Percentiles rank a stretch among this genome's conserved stretches.
Conservation (phyloP, 2,113 vertebrate species). For the Chrysemys picta region DNA sequence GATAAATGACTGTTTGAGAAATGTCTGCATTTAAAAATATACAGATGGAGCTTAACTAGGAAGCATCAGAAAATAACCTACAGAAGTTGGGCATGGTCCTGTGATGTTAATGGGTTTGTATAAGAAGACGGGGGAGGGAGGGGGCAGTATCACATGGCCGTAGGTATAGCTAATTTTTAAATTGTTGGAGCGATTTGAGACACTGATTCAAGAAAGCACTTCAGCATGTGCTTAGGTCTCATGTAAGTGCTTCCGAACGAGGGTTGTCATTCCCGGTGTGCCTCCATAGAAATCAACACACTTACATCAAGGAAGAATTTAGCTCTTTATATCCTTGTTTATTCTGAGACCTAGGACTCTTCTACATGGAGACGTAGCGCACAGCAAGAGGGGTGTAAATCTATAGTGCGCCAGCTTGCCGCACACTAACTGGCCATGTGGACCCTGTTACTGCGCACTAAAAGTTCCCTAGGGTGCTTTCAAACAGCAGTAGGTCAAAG, state of each 20-base stretch:
- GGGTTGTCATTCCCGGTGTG: neutral
- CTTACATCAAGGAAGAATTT: neutral
- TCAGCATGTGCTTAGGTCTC: neutral
- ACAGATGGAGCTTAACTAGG: neutral
- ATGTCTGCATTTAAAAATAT: neutral
- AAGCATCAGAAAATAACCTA: conserved; percentile 13
- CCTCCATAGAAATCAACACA: neutral
- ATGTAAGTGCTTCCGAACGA: neutral
- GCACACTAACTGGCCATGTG: too few species aligned
- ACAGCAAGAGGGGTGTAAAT: too few species aligned
- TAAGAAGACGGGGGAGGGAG: neutral
- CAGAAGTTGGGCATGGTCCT: neutral
- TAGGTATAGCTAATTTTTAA: neutral
- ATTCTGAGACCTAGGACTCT: too few species aligned
- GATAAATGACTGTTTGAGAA: neutral
- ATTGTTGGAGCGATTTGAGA: neutral
- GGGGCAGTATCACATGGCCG: neutral
- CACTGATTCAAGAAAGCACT: neutral
- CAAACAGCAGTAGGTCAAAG: too few species aligned
- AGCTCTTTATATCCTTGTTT: neutral
- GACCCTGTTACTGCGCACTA: too few species aligned
- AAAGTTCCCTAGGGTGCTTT: too few species aligned
- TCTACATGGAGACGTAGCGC: too few species aligned
- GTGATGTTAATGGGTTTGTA: neutral
- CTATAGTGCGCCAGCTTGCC: too few species aligned